These are phyloP conservation scores for Oncorhynchus gorbuscha DNA, from an alignment of 2,113 vertebrate species.

Conservation along the genomic window DNA sequence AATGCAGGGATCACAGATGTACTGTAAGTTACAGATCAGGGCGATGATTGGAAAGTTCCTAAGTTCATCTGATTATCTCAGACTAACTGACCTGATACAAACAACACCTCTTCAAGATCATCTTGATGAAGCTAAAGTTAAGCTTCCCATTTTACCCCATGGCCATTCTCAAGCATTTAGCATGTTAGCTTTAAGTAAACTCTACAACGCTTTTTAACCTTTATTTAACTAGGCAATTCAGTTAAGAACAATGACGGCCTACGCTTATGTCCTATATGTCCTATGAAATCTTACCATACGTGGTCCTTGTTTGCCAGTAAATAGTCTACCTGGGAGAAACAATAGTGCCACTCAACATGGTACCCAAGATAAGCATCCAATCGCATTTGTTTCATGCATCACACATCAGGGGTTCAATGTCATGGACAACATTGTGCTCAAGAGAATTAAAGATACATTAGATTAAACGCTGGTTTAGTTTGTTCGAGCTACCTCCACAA, in stretches of 20 bases:
- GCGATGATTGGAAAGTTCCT: not conserved
- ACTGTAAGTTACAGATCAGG: constrained; percentile 24
- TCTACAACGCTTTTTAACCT: not conserved
- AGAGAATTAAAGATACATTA: constrained; percentile 67
- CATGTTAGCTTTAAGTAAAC: not conserved
- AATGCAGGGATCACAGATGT: constrained; percentile 13
- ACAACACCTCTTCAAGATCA: not conserved
- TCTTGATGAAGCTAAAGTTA: not conserved
- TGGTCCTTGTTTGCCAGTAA: too few species aligned
- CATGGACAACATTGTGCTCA: constrained; percentile 51
- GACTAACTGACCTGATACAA: not conserved
- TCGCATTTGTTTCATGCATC: constrained; percentile 25
- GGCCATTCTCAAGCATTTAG: too few species aligned
- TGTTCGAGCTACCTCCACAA: constrained; percentile 68
- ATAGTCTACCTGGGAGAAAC: too few species aligned
- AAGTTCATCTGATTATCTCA: not conserved
- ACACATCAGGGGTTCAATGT: constrained; percentile 42
- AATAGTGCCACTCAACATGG: not conserved
- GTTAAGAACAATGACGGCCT: too few species aligned
- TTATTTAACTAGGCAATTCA: too few species aligned
- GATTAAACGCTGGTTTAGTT: constrained; percentile 76
- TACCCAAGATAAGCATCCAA: not conserved
- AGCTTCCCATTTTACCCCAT: not conserved
- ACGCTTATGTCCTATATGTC: not conserved
- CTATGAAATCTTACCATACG: too few species aligned